Evolutionary conservation across 2,113 vertebrate genomes (phyloP), one percentile per base, ranked within the genome.

Genomic region (Lophius piscatorius): DNA sequence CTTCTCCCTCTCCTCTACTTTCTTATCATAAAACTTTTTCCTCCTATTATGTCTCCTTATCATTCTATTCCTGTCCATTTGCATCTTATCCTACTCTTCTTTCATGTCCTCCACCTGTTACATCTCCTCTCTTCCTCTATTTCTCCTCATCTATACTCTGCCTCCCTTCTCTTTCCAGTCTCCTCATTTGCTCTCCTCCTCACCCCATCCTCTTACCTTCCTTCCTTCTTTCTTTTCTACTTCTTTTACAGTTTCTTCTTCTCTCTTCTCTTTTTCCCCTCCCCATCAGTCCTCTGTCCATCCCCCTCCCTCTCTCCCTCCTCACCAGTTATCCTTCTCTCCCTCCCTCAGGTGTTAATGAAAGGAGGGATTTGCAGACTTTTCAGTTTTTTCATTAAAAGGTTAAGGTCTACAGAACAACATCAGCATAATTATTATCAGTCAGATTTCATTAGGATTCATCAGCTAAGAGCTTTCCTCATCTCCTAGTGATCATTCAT

Each of bases 401-500:
- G 75, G 78, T 80, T 84, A 31, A 74, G 79, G 74, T 84, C 79
- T 71, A 76, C 56, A 74, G 81, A 87, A 80, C 79, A 81, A 81
- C 75, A 82, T 84, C 81, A 80, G 78, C 84, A 80, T 80, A 84
- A 84, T 86, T 70, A 78, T 61, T 49, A 76, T 72, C 71, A 69
- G 77, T 81, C 82, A 78, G 71, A 63, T 87, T 76, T 80, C 60
- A 84, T 87, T 81, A 84, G 74, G 76, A 76, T 82, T 80, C 79
- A 84, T 79, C 76, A 75, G 73, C 76, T 33, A 42, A 62, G 72
- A 73, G 55, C 73, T 63, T 65, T 61, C 2, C 28, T n/a, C 63
- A 2, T 84, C 56, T 62, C 24, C 16, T 58, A 26, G 60, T 67
- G 66, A 71, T 69, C 47, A 0, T 72, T 71, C 73, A 61, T 41